A percentile compares a stretch with the other conserved stretches of the same genome.
Conservation (phyloP, 2,888 invertebrate genomes). For the Trissonchulus latispiculum region DNA sequence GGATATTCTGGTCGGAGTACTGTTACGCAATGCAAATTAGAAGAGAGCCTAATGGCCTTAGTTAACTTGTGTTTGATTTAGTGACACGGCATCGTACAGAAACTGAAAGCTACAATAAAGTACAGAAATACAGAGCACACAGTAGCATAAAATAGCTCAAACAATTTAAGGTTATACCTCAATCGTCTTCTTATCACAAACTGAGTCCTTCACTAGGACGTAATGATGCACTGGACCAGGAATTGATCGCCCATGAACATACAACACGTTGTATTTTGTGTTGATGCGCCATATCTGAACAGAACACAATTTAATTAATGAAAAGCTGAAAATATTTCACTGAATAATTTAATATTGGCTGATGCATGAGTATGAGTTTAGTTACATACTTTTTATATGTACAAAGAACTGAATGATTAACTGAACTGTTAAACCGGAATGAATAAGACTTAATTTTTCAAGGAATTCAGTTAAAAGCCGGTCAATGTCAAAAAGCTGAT, state of each 20-base stretch:
- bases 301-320: too few species aligned
- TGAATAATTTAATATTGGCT: too few species aligned
- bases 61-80: too few species aligned
- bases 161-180: conserved; percentile 12
- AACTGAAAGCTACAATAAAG: too few species aligned
- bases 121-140: not conserved
- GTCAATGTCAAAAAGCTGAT: too few species aligned
- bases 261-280: conserved; percentile 83
- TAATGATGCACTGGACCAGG: conserved; percentile 59
- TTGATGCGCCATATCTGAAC: conserved; percentile 84
- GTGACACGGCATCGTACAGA: too few species aligned
- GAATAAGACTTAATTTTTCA: not conserved
- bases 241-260: conserved; percentile 67
- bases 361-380: too few species aligned
- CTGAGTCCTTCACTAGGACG: conserved; percentile 50
- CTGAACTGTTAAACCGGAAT: conserved; percentile 7
- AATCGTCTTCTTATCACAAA: conserved; percentile 27
- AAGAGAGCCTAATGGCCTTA: too few species aligned
- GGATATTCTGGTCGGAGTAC: too few species aligned
- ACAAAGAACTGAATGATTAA: not conserved
- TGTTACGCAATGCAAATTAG: too few species aligned
- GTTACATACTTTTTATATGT: too few species aligned
- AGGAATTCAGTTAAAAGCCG: not conserved
- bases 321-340: too few species aligned
- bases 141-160: not conserved